Evolutionary conservation across 2,888 invertebrate genomes (phyloP), one percentile per base, ranked within the genome.

Genomic region (Sympetrum striolatum): DNA sequence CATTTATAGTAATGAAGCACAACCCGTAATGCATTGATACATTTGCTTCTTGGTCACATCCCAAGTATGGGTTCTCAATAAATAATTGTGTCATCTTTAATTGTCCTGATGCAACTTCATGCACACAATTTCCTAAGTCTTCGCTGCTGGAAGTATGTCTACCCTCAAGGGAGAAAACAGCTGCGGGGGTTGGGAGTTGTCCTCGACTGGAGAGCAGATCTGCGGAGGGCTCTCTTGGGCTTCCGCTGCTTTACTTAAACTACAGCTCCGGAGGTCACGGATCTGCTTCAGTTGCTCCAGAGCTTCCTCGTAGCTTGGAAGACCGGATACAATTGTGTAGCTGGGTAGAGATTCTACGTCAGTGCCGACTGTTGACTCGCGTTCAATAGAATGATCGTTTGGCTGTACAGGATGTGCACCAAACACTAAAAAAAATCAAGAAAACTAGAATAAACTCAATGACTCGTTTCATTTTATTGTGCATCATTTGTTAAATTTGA

Each of bases 271-370:
- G 79, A 80, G 86, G 60, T 91, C 93, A 79, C 91, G 91, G 90
- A 94, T 93, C 92, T 94, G 94, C 53, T 95, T 94, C 92, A 96
- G 94, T 92, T 96, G 95, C 92, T 95, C 95, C 90, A 96, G 93
- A 4, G 96, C 96, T 92, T 96, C 96, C 91, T 95, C 95, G 92
- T 96, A 96, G 48, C 95, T 95, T 80, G 96, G 96, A 90, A 96
- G 93, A 6, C 96, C 96, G n/a, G 96, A 96, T 81, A 95, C 96
- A 90, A 96, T 94, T 6, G 96, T 96, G 92, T 96, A 96, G 91
- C 95, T 96, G 22, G 96, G 96, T 91, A 96, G 93, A 1, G 95
- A 95, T 92, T 95, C 95, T 5, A 93, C 93, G 91, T 95, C 95
- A 90, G 93, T 79, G 80, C 90, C 73, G 31, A 73, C 31, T 73